A percentile compares a stretch with the other conserved stretches of the same genome.
Evolutionary conservation across 2,113 vertebrate genomes (phyloP).

Genomic region (Miniopterus natalensis): DNA sequence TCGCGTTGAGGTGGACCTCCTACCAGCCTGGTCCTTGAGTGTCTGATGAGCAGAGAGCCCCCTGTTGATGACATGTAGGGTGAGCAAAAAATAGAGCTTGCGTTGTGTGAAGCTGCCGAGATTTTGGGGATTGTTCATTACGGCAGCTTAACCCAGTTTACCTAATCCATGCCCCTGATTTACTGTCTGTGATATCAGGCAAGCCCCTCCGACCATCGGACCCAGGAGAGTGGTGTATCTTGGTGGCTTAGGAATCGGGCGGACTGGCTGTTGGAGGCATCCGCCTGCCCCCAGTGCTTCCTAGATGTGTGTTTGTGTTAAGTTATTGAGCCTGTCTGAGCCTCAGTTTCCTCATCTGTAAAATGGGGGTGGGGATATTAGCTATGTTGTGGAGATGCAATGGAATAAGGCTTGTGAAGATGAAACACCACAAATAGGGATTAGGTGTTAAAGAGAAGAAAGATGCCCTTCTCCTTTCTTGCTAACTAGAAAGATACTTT

Average conservation of each 20-base stretch:
- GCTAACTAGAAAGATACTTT: background rate
- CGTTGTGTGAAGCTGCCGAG: background rate
- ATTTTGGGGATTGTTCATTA: background rate
- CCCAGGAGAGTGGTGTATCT: background rate
- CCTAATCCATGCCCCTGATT: too few relatives aligned
- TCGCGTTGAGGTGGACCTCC: background rate
- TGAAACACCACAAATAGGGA: background rate
- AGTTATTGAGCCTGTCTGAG: background rate
- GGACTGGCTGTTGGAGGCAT: background rate
- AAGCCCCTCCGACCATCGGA: background rate
- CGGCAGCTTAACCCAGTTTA: background rate
- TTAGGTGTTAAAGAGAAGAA: background rate
- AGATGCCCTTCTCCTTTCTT: background rate
- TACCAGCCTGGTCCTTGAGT: rapidly evolving
- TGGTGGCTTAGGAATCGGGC: background rate
- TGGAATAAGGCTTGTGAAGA: background rate
- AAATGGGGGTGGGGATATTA: background rate
- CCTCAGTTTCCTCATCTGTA: background rate
- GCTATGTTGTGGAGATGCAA: background rate
- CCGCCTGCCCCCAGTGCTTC: background rate
- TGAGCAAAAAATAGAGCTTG: background rate
- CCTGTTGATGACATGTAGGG: rapidly evolving
- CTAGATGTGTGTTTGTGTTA: background rate
- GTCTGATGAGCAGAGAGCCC: background rate
- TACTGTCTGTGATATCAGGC: background rate